Evolutionary conservation across 2,888 invertebrate genomes (phyloP).

Genomic region (Boloria euphrosyne): DNA sequence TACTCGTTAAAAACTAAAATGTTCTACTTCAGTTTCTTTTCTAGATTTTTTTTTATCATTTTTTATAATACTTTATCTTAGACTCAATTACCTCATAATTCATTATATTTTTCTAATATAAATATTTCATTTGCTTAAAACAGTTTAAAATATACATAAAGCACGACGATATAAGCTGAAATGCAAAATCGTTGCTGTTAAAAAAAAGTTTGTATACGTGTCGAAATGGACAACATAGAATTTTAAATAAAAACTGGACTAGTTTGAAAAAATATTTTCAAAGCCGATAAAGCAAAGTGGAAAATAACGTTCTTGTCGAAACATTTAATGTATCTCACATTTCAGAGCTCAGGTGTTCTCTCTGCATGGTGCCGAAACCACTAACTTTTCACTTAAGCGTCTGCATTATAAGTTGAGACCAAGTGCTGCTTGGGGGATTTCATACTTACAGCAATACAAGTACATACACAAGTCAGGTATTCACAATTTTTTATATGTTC

Average conservation of each 20-base stretch:
- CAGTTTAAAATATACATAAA: neutral
- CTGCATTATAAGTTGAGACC: conserved; percentile 33
- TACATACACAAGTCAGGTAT: neutral
- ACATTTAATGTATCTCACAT: conserved; percentile 39
- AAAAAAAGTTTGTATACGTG: neutral
- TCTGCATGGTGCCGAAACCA: conserved; percentile 32
- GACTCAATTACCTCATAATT: too few relatives aligned
- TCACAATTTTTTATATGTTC: neutral
- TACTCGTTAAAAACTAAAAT: too few relatives aligned
- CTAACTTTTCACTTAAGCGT: conserved; percentile 38
- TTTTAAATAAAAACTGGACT: conserved; percentile 12
- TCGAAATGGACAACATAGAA: neutral
- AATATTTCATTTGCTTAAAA: too few relatives aligned
- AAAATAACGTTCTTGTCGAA: conserved; percentile 31
- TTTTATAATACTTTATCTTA: too few relatives aligned
- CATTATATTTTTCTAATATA: too few relatives aligned
- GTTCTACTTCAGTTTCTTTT: too few relatives aligned
- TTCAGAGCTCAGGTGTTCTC: conserved; percentile 43
- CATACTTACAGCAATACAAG: conserved; percentile 6
- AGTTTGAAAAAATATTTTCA: conserved; percentile 4
- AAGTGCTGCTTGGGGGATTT: conserved; percentile 10
- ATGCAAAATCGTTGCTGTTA: neutral
- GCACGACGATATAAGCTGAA: neutral
- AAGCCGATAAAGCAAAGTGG: conserved; percentile 15
- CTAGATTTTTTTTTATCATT: too few relatives aligned